Percentiles rank a stretch among this genome's conserved stretches.
Conservation (phyloP, 2,888 invertebrate genomes). For the Koerneria pararmatus region DNA sequence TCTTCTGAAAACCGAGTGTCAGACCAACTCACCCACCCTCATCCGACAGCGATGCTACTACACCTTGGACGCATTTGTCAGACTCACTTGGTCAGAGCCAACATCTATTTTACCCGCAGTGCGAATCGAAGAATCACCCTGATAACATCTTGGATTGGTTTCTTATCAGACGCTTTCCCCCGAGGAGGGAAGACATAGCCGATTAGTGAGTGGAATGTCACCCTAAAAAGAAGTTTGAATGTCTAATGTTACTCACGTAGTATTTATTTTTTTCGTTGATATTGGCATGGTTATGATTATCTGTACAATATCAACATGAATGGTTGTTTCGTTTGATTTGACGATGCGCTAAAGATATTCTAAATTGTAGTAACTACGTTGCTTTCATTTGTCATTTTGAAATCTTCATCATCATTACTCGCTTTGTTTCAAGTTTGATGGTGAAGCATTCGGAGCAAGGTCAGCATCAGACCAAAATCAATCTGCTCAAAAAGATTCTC, state of each 20-base stretch:
- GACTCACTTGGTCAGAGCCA: constrained; percentile 49
- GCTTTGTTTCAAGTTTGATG: constrained; percentile 66
- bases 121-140: too few species aligned
- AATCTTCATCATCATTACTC: neutral
- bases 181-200: too few species aligned
- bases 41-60: constrained; percentile 87
- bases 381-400: neutral
- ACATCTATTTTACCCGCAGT: too few species aligned
- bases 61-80: constrained; percentile 68
- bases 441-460: constrained; percentile 75
- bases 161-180: too few species aligned
- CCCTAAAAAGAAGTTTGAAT: too few species aligned
- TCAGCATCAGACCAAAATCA: constrained; percentile 91
- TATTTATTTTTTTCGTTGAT: too few species aligned
- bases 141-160: too few species aligned
- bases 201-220: too few species aligned
- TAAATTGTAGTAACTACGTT: neutral
- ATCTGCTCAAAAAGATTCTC: constrained; percentile 86
- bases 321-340: neutral
- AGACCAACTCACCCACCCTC: constrained; percentile 62
- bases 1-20: constrained; percentile 38
- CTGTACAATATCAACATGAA: too few species aligned
- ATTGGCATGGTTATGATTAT: too few species aligned
- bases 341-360: neutral
- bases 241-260: too few species aligned